phyloP scores from a whole-genome alignment of 1,140 invertebrate genomes.

The Doryteuthis pealeii region DNA sequence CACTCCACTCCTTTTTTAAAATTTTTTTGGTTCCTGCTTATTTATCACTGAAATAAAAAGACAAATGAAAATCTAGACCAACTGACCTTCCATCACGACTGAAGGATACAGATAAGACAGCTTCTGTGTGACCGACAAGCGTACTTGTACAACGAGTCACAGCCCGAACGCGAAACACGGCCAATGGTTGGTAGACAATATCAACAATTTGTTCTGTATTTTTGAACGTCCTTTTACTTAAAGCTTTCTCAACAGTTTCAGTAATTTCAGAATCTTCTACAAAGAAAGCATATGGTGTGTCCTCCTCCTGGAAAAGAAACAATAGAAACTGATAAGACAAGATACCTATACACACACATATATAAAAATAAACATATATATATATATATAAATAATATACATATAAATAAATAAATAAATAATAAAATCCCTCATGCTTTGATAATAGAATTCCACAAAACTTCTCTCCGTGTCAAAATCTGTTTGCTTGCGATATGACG shows the following conservation, averaged over 20 bases:
- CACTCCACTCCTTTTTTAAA: no score
- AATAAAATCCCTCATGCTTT: no score
- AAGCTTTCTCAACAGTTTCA: slow-evolving; percentile 70
- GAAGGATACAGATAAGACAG: slow-evolving; percentile 90
- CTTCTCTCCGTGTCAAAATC: no score
- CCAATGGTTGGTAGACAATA: slow-evolving; percentile 95
- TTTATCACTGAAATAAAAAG: no score
- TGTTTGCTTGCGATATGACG: no score
- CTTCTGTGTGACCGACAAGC: slow-evolving; percentile 92
- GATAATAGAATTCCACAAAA: no score
- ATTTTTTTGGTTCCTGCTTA: no score
- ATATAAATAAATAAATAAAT: no score
- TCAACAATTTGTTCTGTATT: slow-evolving; percentile 70
- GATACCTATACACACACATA: no score
- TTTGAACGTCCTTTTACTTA: slow-evolving; percentile 67
- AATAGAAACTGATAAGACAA: slow-evolving; percentile 11
- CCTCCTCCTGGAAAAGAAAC: slow-evolving; percentile 48
- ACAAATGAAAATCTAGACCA: no score
- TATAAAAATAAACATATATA: no score
- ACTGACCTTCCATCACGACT: slow-evolving; percentile 80
- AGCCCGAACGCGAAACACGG: slow-evolving; percentile 77
- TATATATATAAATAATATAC: neutral
- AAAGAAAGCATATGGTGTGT: slow-evolving; percentile 82
- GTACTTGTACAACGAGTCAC: slow-evolving; percentile 69
- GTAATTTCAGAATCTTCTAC: slow-evolving; percentile 84